Base-by-base conservation (phyloP, 1,140 invertebrate species). In the Pararge aegeria region DNA sequence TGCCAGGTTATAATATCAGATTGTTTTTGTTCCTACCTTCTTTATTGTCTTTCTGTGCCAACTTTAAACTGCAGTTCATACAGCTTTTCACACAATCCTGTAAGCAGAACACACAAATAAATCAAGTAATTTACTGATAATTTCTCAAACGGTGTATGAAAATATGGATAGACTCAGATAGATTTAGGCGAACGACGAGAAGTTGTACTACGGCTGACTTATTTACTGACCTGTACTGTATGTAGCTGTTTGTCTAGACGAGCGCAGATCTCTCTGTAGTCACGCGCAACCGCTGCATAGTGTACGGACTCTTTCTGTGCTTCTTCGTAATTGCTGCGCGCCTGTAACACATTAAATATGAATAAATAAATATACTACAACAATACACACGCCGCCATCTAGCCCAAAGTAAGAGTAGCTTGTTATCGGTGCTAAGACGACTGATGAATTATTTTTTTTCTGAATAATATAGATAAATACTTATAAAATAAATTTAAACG, bases 241-340 rank as follows among this genome's bases (percentile, higher is more conserved):
- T 93, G 93, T 67, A 96, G 94, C 75, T 98, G 96, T 69, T 94
- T 94, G 80, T 98, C 97, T 24, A 98, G 90, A 15, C 97, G 91
- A 64, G 96, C 95, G 81, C 97, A 97, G 49, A 98, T 97, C 91
- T 97, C 88, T 90, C 99, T 98, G 80, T 99, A 99, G 73, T 99
- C 97, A 66, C 96, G 94, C 10, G 93, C 86, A 0, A 98, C 91
- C 0, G 93, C 91, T 9, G 92, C 75, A 61, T 84, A 78, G 61
- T 87, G 83, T 0, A 71, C 63, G 0, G 77, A 68, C 15, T 90
- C 80, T 30, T 77, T 85, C 44, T 81, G 67, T 0, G 75, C 74
- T 51, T 83, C 81, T 5, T 85, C 82, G 9, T 78, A 46, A 15
- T 74, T 65, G 10, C 63, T 59, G 7, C 83, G 80, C 10, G 69